Conservation (phyloP, 2,888 invertebrate genomes). For the Ophion ellenae region DNA sequence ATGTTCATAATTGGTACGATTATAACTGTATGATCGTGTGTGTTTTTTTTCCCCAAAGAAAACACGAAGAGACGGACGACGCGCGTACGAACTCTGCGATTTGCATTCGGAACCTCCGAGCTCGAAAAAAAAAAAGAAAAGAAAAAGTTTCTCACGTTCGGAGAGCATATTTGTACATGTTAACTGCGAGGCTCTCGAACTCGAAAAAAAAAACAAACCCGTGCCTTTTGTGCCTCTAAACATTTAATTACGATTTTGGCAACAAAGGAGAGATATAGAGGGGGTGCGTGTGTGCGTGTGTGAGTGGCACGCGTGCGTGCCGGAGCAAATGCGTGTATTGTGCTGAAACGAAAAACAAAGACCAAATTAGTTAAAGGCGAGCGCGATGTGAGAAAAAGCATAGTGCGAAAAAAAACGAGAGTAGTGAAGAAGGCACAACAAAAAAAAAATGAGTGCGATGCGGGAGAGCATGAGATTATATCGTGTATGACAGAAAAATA, state of each 20-base stretch:
- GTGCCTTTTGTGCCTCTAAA: slow-evolving; percentile 67
- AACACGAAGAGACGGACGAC: slow-evolving; percentile 17
- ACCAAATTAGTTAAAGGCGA: slow-evolving; percentile 60
- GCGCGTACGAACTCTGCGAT: slow-evolving; percentile 21
- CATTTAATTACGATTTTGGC: slow-evolving; percentile 67
- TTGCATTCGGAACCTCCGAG: slow-evolving; percentile 25
- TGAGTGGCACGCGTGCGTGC: slow-evolving; percentile 26
- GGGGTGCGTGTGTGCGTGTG: slow-evolving; percentile 27
- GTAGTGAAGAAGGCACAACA: background rate
- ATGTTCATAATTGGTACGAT: slow-evolving; percentile 53
- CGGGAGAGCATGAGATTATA: slow-evolving; percentile 52
- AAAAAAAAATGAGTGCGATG: slow-evolving; percentile 18
- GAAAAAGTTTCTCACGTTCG: slow-evolving; percentile 16
- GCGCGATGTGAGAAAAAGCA: slow-evolving; percentile 1
- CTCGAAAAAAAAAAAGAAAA: slow-evolving; percentile 18
- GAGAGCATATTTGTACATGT: slow-evolving; percentile 45
- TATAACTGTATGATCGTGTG: slow-evolving; percentile 41
- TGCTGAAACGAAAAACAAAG: slow-evolving; percentile 46
- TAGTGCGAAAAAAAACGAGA: background rate
- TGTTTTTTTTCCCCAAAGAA: slow-evolving; percentile 30
- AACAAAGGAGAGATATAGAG: slow-evolving; percentile 62
- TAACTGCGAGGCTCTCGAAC: slow-evolving; percentile 61
- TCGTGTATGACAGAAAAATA: slow-evolving; percentile 59
- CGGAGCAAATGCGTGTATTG: slow-evolving; percentile 20
- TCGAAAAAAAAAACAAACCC: slow-evolving; percentile 57